Evolutionary conservation across 2,888 invertebrate genomes (phyloP), one percentile per base, ranked within the genome.

Genomic region (Ophioninae sp.): DNA sequence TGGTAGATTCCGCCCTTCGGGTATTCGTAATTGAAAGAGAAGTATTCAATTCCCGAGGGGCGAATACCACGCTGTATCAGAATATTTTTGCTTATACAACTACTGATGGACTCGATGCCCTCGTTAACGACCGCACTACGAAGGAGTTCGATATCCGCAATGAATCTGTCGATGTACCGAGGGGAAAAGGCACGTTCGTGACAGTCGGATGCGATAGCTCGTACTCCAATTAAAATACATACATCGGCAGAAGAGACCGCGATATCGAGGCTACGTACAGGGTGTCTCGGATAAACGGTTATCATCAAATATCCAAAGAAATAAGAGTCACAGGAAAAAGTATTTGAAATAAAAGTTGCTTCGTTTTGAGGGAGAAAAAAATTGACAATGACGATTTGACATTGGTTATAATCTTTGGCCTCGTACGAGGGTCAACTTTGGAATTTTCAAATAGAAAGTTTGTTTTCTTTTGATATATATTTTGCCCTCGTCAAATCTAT

Each of bases 171-270:
- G 51, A 51, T 51, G 51, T 17, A 51, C 51, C 17, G 17, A 51
- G 51, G 17, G 10, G 13, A 51, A 51, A 51, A 51, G 51, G 17
- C 51, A 51, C 51, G 51, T 17, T 51, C 17, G 51, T 51, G 17
- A 51, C 51, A 17, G 51, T 51, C 51, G 51, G 13, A 13, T 10
- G 17, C 51, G 51, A 51, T 13, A 51, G 13, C 51, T 13, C 51
- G 51, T 51, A 51, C 51, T 51, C 51, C 51, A 51, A 51, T 51
- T 51, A 51, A 51, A 51, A 51, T 51, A 51, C 51, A 51, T 51
- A 51, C 51, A 17, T 51, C 13, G 13, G 17, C 13, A 51, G 51
- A 51, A 51, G 51, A 51, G 51, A 13, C 51, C 51, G 17, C 13
- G 10, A 13, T 51, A 51, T 51, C 51, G 51, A 17, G 51, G 51